These are phyloP conservation scores for Gandaritis pyraliata DNA, from an alignment of 2,888 invertebrate genomes.

Conservation along the genomic window DNA sequence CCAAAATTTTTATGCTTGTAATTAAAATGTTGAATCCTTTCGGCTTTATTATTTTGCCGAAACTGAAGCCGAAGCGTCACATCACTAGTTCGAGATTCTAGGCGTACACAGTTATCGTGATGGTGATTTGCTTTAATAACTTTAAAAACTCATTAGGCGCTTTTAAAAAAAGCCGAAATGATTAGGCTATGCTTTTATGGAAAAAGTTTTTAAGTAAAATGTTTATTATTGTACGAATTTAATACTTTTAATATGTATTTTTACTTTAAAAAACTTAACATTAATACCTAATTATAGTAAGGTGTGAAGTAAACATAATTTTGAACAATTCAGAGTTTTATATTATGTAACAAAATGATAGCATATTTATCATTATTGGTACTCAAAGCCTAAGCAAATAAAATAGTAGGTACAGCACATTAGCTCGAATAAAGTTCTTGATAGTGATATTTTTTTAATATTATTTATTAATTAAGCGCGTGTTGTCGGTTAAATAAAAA, in stretches of 20 bases:
- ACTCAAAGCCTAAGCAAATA: too few species aligned
- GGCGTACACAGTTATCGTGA: conserved; percentile 52
- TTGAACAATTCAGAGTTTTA: too few species aligned
- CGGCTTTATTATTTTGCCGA: conserved; percentile 2
- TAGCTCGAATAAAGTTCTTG: too few species aligned
- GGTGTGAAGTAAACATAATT: too few species aligned
- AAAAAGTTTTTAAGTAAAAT: conserved; percentile 12
- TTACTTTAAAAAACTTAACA: not conserved
- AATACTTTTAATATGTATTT: too few species aligned
- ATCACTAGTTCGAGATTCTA: conserved; percentile 51
- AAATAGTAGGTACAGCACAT: too few species aligned
- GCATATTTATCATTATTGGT: too few species aligned
- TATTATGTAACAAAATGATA: too few species aligned
- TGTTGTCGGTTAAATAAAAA: conserved; percentile 52
- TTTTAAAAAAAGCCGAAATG: conserved; percentile 57
- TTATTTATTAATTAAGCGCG: too few species aligned
- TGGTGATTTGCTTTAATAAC: conserved; percentile 79
- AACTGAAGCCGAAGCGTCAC: conserved; percentile 10
- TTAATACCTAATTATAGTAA: too few species aligned
- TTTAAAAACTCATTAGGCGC: conserved; percentile 72
- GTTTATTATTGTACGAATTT: not conserved
- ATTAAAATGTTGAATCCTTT: not conserved
- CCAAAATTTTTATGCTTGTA: too few species aligned
- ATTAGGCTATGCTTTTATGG: conserved; percentile 43
- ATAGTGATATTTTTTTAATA: too few species aligned